A percentile compares a stretch with the other conserved stretches of the same genome.
Conservation (phyloP, 2,113 vertebrate species). For the Scomber scombrus region DNA sequence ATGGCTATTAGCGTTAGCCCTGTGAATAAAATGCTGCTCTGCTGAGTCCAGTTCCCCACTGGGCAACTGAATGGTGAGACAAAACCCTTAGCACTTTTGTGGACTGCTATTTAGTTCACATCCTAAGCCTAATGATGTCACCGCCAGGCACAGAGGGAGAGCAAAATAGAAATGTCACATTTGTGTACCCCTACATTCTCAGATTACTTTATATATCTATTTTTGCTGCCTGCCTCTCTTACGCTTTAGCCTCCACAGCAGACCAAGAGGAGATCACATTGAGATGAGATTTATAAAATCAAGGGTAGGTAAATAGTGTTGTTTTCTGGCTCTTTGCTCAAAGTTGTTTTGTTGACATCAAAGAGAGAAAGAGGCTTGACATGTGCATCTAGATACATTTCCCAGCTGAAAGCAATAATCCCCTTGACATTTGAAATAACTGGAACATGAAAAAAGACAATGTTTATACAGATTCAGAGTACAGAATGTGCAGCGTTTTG, state of each 20-base stretch:
- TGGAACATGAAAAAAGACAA: conserved; percentile 78
- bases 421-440: conserved; percentile 78
- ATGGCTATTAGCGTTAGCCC: conserved; percentile 78
- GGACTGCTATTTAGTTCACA: conserved; percentile 57
- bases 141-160: conserved; percentile 26
- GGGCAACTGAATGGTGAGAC: conserved; percentile 79
- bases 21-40: conserved; percentile 83
- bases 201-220: conserved; percentile 41
- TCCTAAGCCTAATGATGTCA: conserved; percentile 61
- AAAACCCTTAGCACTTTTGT: conserved; percentile 75
- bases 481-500: conserved; percentile 75
- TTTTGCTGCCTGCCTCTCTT: conserved; percentile 29
- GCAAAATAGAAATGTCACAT: conserved; percentile 73
- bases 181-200: conserved; percentile 44
- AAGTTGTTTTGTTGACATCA: conserved; percentile 71
- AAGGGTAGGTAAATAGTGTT: conserved; percentile 66
- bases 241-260: conserved; percentile 42
- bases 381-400: conserved; percentile 72
- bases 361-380: conserved; percentile 73
- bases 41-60: conserved; percentile 79
- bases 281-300: conserved; percentile 65
- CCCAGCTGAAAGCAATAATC: conserved; percentile 65
- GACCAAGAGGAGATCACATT: conserved; percentile 48
- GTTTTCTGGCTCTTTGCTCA: conserved; percentile 55
- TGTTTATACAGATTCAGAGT: conserved; percentile 79